These are phyloP conservation scores for Rutpela maculata DNA, from an alignment of 2,888 invertebrate genomes.

Conservation along the genomic window DNA sequence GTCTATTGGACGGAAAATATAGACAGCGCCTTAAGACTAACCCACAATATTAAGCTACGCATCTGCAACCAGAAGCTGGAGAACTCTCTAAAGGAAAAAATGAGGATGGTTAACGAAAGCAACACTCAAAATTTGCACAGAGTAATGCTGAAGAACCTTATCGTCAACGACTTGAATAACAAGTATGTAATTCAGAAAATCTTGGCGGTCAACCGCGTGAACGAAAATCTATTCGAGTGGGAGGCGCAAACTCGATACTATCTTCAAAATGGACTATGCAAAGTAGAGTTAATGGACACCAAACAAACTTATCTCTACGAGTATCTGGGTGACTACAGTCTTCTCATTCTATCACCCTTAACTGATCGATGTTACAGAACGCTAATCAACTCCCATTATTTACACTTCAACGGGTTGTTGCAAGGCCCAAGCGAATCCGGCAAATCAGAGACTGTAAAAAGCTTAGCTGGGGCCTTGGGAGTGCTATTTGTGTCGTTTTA, in stretches of 20 bases:
- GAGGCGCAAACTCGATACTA: slow-evolving; percentile 86
- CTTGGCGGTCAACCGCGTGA: slow-evolving; percentile 78
- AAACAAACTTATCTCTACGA: slow-evolving; percentile 87
- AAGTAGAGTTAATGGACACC: slow-evolving; percentile 84
- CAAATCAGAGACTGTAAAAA: slow-evolving; percentile 92
- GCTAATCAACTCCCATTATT: slow-evolving; percentile 85
- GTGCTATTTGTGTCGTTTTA: slow-evolving; percentile 80
- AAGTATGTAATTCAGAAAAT: slow-evolving; percentile 84
- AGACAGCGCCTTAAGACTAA: slow-evolving; percentile 65
- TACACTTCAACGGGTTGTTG: slow-evolving; percentile 86
- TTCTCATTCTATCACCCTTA: slow-evolving; percentile 82
- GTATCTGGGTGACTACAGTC: slow-evolving; percentile 85
- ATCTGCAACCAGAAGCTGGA: slow-evolving; percentile 54
- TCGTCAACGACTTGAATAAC: slow-evolving; percentile 74
- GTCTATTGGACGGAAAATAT: slow-evolving; percentile 73
- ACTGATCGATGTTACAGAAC: slow-evolving; percentile 88
- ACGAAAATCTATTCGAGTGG: slow-evolving; percentile 83
- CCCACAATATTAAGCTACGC: slow-evolving; percentile 56
- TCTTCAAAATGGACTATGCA: slow-evolving; percentile 78
- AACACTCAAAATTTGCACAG: slow-evolving; percentile 58
- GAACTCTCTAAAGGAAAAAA: slow-evolving; percentile 51
- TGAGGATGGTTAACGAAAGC: slow-evolving; percentile 62
- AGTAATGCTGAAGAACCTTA: slow-evolving; percentile 72
- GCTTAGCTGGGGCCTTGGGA: slow-evolving; percentile 88
- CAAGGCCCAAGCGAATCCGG: slow-evolving; percentile 88